Percentiles rank a stretch among this genome's conserved stretches.
phyloP scores from a whole-genome alignment of 1,140 invertebrate species.

The Liolophura sinensis region DNA sequence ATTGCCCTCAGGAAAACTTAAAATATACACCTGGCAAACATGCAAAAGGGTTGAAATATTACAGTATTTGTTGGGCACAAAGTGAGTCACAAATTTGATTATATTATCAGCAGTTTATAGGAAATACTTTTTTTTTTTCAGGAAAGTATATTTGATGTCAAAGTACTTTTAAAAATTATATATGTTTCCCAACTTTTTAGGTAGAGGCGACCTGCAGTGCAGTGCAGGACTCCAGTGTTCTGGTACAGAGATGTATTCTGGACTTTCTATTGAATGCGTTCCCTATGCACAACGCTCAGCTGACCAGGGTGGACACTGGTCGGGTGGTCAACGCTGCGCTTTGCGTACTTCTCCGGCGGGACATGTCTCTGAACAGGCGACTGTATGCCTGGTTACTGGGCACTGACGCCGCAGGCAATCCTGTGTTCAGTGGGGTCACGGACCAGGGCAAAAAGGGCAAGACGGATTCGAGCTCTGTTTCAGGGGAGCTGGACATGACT shows the following conservation, averaged over 20 bases:
- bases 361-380: slow-evolving; percentile 90
- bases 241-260: slow-evolving; percentile 85
- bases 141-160: not conserved
- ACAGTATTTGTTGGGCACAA: too few relatives aligned
- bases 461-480: not conserved
- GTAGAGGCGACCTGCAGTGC: slow-evolving; percentile 72
- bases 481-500: slow-evolving; percentile 41
- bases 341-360: slow-evolving; percentile 81
- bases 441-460: slow-evolving; percentile 54
- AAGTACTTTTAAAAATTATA: not conserved
- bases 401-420: slow-evolving; percentile 60
- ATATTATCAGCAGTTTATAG: too few relatives aligned
- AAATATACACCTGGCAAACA: too few relatives aligned
- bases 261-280: slow-evolving; percentile 85
- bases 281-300: slow-evolving; percentile 81
- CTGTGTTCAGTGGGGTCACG: slow-evolving; percentile 27
- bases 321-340: slow-evolving; percentile 79
- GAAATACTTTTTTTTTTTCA: too few relatives aligned
- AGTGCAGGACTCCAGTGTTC: slow-evolving; percentile 78
- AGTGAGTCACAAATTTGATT: too few relatives aligned
- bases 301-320: slow-evolving; percentile 75
- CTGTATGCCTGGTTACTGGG: slow-evolving; percentile 84
- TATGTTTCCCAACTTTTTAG: slow-evolving; percentile 43
- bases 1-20: too few relatives aligned
- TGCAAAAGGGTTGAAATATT: too few relatives aligned